Evolutionary conservation across 2,888 invertebrate species (phyloP).

Genomic region (Leptogaster cylindrica): DNA sequence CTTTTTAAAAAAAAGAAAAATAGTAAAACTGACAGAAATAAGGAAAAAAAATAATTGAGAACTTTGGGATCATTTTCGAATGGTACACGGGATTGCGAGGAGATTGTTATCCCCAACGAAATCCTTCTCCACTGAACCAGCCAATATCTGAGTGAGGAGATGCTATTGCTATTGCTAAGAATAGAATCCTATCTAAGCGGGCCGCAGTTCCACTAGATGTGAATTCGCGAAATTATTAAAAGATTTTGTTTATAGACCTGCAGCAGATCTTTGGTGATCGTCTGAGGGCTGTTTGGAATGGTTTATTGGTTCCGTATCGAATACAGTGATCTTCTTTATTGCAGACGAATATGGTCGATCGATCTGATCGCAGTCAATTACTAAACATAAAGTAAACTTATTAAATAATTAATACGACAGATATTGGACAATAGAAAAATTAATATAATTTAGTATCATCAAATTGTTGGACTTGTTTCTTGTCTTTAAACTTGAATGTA

Average conservation of each 20-base stretch:
- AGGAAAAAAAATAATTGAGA: not conserved
- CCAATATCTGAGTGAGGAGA: slow-evolving; percentile 35
- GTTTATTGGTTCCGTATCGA: slow-evolving; percentile 38
- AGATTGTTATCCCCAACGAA: slow-evolving; percentile 1
- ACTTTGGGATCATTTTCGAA: not conserved
- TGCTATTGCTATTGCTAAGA: slow-evolving; percentile 28
- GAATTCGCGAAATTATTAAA: slow-evolving; percentile 40
- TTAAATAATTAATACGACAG: too few relatives aligned
- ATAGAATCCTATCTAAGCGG: slow-evolving; percentile 23
- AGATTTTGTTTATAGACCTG: slow-evolving; percentile 39
- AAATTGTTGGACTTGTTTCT: too few relatives aligned
- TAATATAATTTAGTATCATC: too few relatives aligned
- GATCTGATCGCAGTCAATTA: too few relatives aligned
- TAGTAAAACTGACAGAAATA: not conserved
- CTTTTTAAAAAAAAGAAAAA: not conserved
- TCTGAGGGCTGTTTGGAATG: slow-evolving; percentile 24
- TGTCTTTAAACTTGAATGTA: too few relatives aligned
- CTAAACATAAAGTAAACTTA: too few relatives aligned
- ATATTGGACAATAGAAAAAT: too few relatives aligned
- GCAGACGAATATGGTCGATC: too few relatives aligned
- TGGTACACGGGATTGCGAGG: not conserved
- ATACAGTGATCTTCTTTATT: too few relatives aligned
- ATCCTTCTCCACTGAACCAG: slow-evolving; percentile 36
- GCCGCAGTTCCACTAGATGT: slow-evolving; percentile 28
- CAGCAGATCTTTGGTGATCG: slow-evolving; percentile 34